Base-by-base conservation (phyloP, 2,113 vertebrate species). In the Mirza zaza region DNA sequence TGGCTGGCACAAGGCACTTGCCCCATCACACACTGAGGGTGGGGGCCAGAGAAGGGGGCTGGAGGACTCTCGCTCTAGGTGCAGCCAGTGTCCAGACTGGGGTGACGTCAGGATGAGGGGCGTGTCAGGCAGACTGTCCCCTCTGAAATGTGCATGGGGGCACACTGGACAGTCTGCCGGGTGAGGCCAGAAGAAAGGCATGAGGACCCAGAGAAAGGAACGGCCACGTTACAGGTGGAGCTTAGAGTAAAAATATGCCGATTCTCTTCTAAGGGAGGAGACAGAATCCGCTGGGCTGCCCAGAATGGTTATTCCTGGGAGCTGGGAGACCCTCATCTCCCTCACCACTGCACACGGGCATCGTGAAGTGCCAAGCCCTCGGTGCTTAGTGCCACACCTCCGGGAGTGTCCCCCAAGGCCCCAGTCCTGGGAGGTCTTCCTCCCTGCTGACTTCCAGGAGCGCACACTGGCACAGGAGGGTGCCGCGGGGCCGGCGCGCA, bases 281-380 rank as follows among this genome's bases (percentile, higher is more conserved):
- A 36, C 21, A 25, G 79, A 77, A 45, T n/a, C 8, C 65, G 18
- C 59, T 34, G 27, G 80, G 36, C 29, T 52, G 45, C 39, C 21
- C n/a, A 25, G 73, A 13, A 10, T 21, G 50, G 29, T 6, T 45
- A 8, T 15, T 82, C 14, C 50, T 36, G 57, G 63, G 52, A 73
- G 34, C 68, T 0, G 2, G 5, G n/a, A 39, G 9, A 8, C 11
- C 25, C 4, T 52, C 6, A 5, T 52, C 0, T 20, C 57, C 29
- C 9, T 85, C 0, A 0, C n/a, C 39, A 1, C 39, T 21, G 1
- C 4, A 4, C 45, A 5, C 0, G 2, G 48, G 18, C 5, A 15
- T 68, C 57, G 48, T 67, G 15, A 45, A 77, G 63, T 0, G 0
- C 50, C 0, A 3, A 65, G 57, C 15, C 63, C 39, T 50, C 29